phyloP scores from a whole-genome alignment of 2,113 vertebrate species.

The Melospiza melodia region DNA sequence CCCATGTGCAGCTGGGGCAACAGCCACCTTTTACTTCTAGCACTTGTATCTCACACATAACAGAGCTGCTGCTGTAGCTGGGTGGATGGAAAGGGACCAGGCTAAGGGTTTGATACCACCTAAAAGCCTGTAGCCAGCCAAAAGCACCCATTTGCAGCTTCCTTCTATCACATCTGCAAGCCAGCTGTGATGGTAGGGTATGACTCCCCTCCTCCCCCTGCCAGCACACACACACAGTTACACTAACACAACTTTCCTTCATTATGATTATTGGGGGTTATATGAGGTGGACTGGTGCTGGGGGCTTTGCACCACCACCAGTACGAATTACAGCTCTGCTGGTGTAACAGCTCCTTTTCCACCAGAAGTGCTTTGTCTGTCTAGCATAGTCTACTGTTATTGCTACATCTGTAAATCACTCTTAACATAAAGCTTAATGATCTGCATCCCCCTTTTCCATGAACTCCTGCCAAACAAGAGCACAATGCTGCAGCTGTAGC shows the following conservation, averaged over 20 bases:
- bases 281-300: neutral
- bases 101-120: neutral
- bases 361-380: neutral
- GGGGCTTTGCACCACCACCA: neutral
- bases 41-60: neutral
- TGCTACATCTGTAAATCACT: slow-evolving; percentile 43
- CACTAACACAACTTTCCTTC: neutral
- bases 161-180: neutral
- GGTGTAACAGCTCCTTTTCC: neutral
- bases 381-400: neutral
- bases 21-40: neutral
- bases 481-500: slow-evolving; percentile 46
- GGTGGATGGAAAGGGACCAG: neutral
- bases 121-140: neutral
- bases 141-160: slow-evolving; percentile 4
- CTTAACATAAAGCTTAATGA: slow-evolving; percentile 39
- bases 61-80: neutral
- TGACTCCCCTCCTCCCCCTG: neutral
- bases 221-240: neutral
- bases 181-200: neutral
- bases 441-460: slow-evolving; percentile 2
- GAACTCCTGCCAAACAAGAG: slow-evolving; percentile 17
- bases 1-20: neutral
- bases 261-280: neutral
- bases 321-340: neutral